A percentile compares a stretch with the other conserved stretches of the same genome.
Evolutionary conservation across 1,140 invertebrate species (phyloP).

Genomic region (Hypsibius dujardini): DNA sequence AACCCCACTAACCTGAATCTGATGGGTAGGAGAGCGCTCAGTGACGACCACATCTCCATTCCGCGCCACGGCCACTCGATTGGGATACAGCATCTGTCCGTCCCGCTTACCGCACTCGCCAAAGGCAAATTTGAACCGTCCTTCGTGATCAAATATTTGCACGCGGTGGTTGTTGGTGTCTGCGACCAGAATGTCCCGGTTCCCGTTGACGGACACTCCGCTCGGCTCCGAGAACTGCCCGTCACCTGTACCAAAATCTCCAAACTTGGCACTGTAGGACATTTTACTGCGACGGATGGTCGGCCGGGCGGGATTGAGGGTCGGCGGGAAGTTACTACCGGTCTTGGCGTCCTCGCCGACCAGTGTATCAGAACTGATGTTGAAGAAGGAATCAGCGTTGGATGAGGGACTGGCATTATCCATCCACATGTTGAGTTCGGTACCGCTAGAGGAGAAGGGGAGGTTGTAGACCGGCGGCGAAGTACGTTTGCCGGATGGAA

Average conservation of each 20-base stretch:
- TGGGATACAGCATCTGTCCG: constrained; percentile 90
- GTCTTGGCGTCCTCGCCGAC: neutral
- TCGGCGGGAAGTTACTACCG: neutral
- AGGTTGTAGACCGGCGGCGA: no score
- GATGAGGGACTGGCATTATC: constrained; percentile 2
- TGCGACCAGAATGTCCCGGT: constrained; percentile 97
- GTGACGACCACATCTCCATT: constrained; percentile 97
- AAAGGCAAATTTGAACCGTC: constrained; percentile 97
- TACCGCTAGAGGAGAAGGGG: no score
- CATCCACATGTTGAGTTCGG: constrained; percentile 3
- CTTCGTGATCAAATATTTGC: constrained; percentile 96
- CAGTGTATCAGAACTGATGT: neutral
- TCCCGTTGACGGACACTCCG: constrained; percentile 92
- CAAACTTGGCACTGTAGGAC: constrained; percentile 99
- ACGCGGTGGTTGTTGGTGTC: constrained; percentile 99
- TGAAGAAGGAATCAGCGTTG: constrained; percentile 7
- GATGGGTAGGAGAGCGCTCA: constrained; percentile 80
- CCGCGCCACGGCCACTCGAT: constrained; percentile 88
- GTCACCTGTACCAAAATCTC: constrained; percentile 95
- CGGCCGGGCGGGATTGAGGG: neutral
- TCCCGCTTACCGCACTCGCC: constrained; percentile 87
- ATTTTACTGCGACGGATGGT: constrained; percentile 67
- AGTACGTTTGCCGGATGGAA: no score
- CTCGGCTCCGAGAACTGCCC: constrained; percentile 98
- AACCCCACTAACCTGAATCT: no score